Evolutionary conservation across 2,113 vertebrate species (phyloP).

Genomic region (Epinephelus cyanopodus): DNA sequence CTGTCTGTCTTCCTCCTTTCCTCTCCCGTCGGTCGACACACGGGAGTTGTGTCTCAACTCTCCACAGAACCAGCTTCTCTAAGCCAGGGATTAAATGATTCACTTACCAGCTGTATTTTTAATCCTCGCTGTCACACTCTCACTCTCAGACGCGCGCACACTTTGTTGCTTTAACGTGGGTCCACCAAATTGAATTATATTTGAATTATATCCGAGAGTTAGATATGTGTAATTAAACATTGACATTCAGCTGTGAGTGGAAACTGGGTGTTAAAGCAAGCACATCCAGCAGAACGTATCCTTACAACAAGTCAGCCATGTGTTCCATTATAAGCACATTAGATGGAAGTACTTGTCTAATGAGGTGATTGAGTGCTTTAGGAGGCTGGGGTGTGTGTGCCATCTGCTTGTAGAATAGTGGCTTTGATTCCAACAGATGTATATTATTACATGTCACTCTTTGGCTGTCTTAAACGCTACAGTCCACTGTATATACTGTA

Average conservation of each 20-base stretch:
- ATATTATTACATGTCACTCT: conserved; percentile 30
- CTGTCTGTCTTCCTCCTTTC: not conserved
- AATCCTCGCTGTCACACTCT: conserved; percentile 74
- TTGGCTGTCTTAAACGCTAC: conserved; percentile 1
- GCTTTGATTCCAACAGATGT: conserved; percentile 64
- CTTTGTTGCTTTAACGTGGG: conserved; percentile 46
- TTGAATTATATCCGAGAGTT: conserved; percentile 55
- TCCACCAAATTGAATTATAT: conserved; percentile 68
- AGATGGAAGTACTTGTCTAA: conserved; percentile 71
- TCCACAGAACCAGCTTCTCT: conserved; percentile 74
- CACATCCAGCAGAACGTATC: conserved; percentile 38
- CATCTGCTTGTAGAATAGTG: conserved; percentile 65
- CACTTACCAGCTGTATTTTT: conserved; percentile 75
- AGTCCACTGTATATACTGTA: not conserved
- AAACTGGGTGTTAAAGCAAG: conserved; percentile 47
- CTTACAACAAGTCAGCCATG: conserved; percentile 60
- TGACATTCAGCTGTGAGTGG: conserved; percentile 31
- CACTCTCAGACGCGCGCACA: conserved; percentile 11
- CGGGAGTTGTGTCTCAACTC: conserved; percentile 53
- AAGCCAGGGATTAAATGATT: conserved; percentile 78
- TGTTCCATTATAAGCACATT: conserved; percentile 75
- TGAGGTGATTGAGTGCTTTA: conserved; percentile 73
- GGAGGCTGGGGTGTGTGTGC: conserved; percentile 52
- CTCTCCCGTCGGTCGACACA: conserved; percentile 25
- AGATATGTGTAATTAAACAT: conserved; percentile 60